These are phyloP conservation scores for Tipula helvola DNA, from an alignment of 2,888 invertebrate species.

Conservation along the genomic window DNA sequence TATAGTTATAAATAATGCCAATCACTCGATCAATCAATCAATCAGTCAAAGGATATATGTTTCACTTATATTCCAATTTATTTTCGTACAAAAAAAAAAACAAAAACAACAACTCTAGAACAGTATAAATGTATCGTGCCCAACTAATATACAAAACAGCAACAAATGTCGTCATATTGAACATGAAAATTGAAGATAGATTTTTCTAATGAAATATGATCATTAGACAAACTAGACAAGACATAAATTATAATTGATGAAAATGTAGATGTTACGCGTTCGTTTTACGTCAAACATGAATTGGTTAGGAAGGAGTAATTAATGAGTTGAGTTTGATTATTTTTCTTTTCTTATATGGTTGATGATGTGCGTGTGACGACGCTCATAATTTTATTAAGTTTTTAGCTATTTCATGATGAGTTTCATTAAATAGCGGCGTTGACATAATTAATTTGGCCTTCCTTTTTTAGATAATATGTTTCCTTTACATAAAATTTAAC, in stretches of 20 bases:
- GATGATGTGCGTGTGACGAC: not conserved
- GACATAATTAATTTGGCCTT: not conserved
- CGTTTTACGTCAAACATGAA: not conserved
- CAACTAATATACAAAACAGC: not conserved
- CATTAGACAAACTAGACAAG: not conserved
- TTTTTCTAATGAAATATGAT: not conserved
- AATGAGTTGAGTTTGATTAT: not conserved
- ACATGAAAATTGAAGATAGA: not conserved
- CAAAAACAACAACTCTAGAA: not conserved
- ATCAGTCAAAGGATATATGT: not conserved
- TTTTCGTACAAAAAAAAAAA: not conserved
- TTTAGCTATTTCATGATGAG: not conserved
- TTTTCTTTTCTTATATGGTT: not conserved
- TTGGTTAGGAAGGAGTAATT: not conserved
- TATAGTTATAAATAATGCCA: not conserved
- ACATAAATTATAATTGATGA: not conserved
- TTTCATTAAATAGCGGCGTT: not conserved
- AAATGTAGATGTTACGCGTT: not conserved
- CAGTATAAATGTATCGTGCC: not conserved
- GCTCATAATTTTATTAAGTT: not conserved
- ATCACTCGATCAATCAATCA: not conserved
- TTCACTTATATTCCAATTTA: conserved; percentile 4
- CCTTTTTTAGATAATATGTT: too few species aligned
- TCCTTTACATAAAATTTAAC: too few species aligned
- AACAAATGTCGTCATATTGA: not conserved